Evolutionary conservation across 2,113 vertebrate species (phyloP), one percentile per base, ranked within the genome.

Genomic region (Atlantisia rogersi): DNA sequence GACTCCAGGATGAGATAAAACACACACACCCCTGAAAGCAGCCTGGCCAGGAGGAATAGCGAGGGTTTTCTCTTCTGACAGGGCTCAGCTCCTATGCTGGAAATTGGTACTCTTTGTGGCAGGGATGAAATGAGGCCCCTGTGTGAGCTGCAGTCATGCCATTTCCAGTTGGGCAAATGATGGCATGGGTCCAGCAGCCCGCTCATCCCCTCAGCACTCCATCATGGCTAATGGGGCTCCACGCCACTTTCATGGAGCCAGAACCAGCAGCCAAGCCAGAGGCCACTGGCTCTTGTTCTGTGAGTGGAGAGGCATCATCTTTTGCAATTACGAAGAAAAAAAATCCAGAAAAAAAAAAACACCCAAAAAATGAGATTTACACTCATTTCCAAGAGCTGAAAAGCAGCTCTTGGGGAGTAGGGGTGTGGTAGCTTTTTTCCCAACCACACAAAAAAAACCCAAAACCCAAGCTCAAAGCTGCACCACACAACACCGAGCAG

Each of bases 401-500:
- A 42, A 86, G 32, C 2, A 77, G 35, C 32, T 68, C 28, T 5
- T 28, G 5, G 31, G 29, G 20, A 67, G 16, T 0, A 32, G 37
- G 10, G 6, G 14, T 18, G 16, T 1, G 6, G 5, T 1, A 4
- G 14, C 26, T 42, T 15, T 40, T 37, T 50, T 31, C 12, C 9
- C 6, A 10, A 26, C 22, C 15, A 5, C 4, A 48, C 35, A 44
- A 35, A 35, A 35, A 35, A 35, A 35, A 35, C 35, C 35, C 35
- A 35, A 84, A 5, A 35, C 0, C 21, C 26, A 40, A 59, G 22
- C 26, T 39, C 31, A n/a, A 29, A 0, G 8, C 19, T 17, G 42
- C 39, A 24, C 20, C 22, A 48, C 40, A 14, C 0, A 48, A n/a
- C 52, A n/a, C 14, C 0, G 0, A 37, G 64, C 55, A 37, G 55